These are phyloP conservation scores for Drosophila fungiperda DNA, from an alignment of 2,888 invertebrate species.

Conservation along the genomic window DNA sequence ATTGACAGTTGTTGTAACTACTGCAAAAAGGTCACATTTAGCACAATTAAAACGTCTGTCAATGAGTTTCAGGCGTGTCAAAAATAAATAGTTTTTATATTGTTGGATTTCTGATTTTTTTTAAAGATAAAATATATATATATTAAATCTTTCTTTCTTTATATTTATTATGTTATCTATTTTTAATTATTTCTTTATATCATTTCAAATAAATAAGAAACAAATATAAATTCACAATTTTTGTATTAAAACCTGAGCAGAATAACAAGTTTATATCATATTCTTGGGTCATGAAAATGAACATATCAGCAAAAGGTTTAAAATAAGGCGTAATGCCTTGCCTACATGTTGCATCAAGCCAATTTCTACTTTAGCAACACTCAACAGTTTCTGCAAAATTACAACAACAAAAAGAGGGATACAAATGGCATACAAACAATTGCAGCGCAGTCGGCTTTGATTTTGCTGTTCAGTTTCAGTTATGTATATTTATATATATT, in stretches of 20 bases:
- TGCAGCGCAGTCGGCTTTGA: slow-evolving; percentile 70
- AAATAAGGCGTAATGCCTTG: neutral
- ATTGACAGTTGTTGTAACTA: slow-evolving; percentile 25
- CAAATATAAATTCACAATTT: neutral
- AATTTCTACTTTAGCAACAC: slow-evolving; percentile 38
- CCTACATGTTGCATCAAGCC: slow-evolving; percentile 17
- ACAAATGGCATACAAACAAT: slow-evolving; percentile 10
- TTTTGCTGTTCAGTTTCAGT: slow-evolving; percentile 72
- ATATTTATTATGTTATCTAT: too few species aligned
- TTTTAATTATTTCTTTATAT: too few species aligned
- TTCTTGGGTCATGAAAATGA: neutral
- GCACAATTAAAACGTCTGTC: slow-evolving; percentile 23
- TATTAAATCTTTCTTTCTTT: neutral
- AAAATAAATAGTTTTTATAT: neutral
- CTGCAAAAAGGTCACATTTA: slow-evolving; percentile 25
- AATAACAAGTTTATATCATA: neutral
- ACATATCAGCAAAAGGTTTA: neutral
- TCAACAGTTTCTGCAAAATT: slow-evolving; percentile 41
- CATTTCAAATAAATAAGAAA: neutral
- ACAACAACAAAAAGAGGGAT: slow-evolving; percentile 15
- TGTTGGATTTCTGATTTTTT: neutral
- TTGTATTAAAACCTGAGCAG: neutral
- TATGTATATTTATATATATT: slow-evolving; percentile 10
- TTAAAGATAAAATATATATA: neutral
- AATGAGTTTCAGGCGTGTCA: neutral